Evolutionary conservation across 2,888 invertebrate genomes (phyloP).

Genomic region (Eurois occulta): DNA sequence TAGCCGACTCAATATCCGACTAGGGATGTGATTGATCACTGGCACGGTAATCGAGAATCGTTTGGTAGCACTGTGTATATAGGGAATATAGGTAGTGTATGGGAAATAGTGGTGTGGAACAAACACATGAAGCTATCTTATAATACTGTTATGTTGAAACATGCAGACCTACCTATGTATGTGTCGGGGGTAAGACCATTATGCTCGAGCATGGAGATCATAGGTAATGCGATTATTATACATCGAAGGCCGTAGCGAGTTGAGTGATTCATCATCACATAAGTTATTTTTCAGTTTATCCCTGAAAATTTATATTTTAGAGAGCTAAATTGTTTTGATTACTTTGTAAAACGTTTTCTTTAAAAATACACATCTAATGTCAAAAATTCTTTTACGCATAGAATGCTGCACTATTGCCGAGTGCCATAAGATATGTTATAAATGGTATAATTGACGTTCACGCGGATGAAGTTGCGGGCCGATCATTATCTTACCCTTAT

Average conservation of each 20-base stretch:
- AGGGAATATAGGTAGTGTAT: conserved; percentile 32
- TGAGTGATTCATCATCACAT: background rate
- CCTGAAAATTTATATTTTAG: too few species aligned
- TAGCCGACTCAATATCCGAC: conserved; percentile 77
- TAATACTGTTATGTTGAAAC: background rate
- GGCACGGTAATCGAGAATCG: conserved; percentile 62
- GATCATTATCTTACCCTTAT: too few species aligned
- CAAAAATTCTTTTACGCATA: too few species aligned
- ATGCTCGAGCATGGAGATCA: background rate
- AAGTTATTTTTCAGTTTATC: too few species aligned
- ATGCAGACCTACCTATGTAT: background rate
- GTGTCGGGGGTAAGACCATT: background rate
- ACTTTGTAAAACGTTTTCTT: too few species aligned
- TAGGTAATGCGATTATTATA: background rate
- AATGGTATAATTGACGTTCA: too few species aligned
- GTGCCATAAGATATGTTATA: too few species aligned
- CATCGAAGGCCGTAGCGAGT: background rate
- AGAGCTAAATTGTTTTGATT: too few species aligned
- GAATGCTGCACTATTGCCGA: too few species aligned
- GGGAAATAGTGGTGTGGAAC: conserved; percentile 49
- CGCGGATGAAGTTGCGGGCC: too few species aligned
- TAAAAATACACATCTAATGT: too few species aligned
- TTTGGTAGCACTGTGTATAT: conserved; percentile 25
- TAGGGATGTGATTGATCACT: conserved; percentile 78
- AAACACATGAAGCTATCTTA: conserved; percentile 11